Conservation (phyloP, 2,888 invertebrate species). For the Cheilosia vulpina region DNA sequence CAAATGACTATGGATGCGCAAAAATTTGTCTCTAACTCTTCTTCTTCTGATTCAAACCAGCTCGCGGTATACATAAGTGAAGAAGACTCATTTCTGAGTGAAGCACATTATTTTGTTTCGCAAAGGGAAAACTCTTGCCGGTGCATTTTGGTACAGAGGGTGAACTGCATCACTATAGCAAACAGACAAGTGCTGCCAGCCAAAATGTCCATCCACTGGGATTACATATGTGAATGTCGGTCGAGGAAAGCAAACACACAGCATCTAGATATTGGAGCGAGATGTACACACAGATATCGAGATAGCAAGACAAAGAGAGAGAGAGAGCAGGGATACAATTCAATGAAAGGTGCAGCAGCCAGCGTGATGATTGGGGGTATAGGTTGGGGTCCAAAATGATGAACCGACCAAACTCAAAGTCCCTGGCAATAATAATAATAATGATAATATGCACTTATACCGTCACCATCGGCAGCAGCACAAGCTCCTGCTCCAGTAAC, state of each 20-base stretch:
- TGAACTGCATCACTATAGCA: constrained; percentile 25
- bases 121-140: neutral
- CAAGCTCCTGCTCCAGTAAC: constrained; percentile 28
- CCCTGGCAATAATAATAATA: constrained; percentile 70
- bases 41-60: no score
- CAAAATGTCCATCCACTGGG: constrained; percentile 57
- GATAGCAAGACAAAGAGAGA: constrained; percentile 14
- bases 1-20: no score
- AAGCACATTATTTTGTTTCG: constrained; percentile 51
- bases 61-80: no score
- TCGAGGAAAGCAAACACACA: constrained; percentile 63
- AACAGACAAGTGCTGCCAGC: constrained; percentile 51
- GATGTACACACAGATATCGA: constrained; percentile 36
- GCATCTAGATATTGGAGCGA: constrained; percentile 44
- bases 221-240: constrained; percentile 58
- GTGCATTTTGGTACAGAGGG: constrained; percentile 21
- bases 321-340: constrained; percentile 10
- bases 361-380: neutral
- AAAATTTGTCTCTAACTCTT: no score
- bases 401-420: constrained; percentile 60
- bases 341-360: constrained; percentile 24
- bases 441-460: constrained; percentile 76
- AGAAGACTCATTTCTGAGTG: neutral
- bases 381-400: constrained; percentile 42
- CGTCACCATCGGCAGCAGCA: constrained; percentile 52